phyloP scores from a whole-genome alignment of 2,113 vertebrate genomes.

The Hystrix brachyura region DNA sequence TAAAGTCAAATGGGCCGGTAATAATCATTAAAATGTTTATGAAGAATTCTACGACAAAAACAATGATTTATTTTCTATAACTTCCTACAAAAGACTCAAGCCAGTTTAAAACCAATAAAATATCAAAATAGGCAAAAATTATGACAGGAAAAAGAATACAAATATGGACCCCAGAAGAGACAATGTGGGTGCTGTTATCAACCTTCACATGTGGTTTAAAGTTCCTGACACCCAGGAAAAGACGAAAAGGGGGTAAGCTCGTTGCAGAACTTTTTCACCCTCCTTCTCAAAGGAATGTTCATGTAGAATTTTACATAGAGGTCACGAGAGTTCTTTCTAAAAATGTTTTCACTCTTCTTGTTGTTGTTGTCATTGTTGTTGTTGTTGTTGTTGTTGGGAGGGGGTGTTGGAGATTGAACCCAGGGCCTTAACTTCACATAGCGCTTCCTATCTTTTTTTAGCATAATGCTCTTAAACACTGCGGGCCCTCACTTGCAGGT shows the following conservation, averaged over 20 bases:
- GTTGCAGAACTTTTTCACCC: background rate
- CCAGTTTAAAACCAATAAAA: background rate
- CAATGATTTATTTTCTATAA: background rate
- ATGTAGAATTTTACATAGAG: background rate
- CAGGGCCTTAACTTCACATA: background rate
- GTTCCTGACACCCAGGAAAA: background rate
- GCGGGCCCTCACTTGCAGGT: background rate
- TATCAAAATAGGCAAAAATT: slow-evolving; percentile 18
- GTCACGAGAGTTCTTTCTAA: background rate
- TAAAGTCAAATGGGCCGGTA: background rate
- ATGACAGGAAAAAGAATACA: background rate
- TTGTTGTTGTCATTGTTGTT: background rate
- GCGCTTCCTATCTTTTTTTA: background rate
- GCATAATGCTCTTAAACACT: background rate
- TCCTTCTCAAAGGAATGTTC: background rate
- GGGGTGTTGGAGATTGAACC: background rate
- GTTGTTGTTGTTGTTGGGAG: background rate
- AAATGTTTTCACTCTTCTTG: background rate
- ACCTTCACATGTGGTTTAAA: background rate
- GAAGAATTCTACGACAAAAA: background rate
- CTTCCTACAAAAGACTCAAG: background rate
- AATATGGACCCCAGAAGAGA: background rate
- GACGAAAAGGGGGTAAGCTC: background rate
- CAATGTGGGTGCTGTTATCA: background rate
- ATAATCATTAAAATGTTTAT: background rate